These are phyloP conservation scores for Trichomycterus rosablanca DNA, from an alignment of 2,113 vertebrate genomes.

Conservation along the genomic window DNA sequence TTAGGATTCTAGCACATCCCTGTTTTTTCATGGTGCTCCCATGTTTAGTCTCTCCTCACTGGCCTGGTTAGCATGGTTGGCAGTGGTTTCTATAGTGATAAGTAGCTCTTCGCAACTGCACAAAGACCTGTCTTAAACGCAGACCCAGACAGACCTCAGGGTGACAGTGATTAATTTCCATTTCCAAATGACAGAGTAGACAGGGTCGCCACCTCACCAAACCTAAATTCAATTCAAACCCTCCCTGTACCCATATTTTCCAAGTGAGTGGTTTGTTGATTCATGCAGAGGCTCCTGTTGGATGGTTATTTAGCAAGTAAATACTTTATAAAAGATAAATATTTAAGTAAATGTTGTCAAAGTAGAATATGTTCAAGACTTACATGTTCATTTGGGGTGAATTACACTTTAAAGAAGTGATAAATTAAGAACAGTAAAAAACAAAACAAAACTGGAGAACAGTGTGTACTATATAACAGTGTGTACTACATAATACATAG, in stretches of 20 bases:
- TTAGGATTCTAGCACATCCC: neutral
- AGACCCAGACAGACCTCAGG: constrained; percentile 50
- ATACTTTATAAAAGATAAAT: constrained; percentile 14
- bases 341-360: constrained; percentile 5
- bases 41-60: neutral
- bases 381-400: too few species aligned
- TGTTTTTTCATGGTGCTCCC: neutral
- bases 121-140: constrained; percentile 49
- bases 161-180: constrained; percentile 72
- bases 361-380: too few species aligned
- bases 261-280: neutral
- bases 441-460: too few species aligned
- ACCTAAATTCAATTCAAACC: constrained; percentile 32
- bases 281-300: neutral
- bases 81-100: constrained; percentile 63
- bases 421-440: too few species aligned
- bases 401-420: too few species aligned
- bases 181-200: constrained; percentile 51
- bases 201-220: constrained; percentile 30
- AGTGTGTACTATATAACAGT: too few species aligned
- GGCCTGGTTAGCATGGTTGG: constrained; percentile 42
- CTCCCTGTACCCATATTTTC: constrained; percentile 8
- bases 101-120: constrained; percentile 49
- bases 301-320: neutral
- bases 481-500: too few species aligned